These are phyloP conservation scores for Tenebrio molitor DNA, from an alignment of 1,140 invertebrate species.

Conservation along the genomic window DNA sequence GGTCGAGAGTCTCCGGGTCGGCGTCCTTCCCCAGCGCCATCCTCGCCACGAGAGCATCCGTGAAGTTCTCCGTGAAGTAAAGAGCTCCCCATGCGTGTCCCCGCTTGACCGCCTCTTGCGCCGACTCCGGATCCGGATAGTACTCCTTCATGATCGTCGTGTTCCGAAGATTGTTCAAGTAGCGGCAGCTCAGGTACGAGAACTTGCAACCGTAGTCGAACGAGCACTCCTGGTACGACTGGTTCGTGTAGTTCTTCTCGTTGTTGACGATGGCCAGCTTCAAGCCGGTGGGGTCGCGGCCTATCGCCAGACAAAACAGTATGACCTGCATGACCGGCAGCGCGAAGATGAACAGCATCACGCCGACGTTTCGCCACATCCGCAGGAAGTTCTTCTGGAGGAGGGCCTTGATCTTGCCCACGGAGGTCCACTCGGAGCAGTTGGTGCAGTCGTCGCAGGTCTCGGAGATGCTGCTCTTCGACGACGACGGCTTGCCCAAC, in stretches of 20 bases:
- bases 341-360: constrained; percentile 92
- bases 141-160: constrained; percentile 78
- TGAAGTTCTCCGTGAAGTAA: constrained; percentile 87
- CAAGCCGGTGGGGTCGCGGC: constrained; percentile 87
- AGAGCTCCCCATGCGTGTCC: constrained; percentile 88
- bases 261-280: constrained; percentile 89
- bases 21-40: constrained; percentile 78
- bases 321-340: constrained; percentile 94
- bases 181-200: constrained; percentile 81
- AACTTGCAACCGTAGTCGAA: constrained; percentile 75
- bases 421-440: constrained; percentile 66
- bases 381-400: constrained; percentile 93
- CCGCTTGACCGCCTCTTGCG: constrained; percentile 77
- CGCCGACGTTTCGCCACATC: constrained; percentile 91
- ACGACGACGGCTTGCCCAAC: constrained; percentile 53
- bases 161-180: constrained; percentile 77
- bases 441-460: constrained; percentile 62
- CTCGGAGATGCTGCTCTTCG: constrained; percentile 55
- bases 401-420: constrained; percentile 73
- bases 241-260: constrained; percentile 76
- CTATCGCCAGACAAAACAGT: constrained; percentile 95
- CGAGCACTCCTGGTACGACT: constrained; percentile 68
- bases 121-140: constrained; percentile 77
- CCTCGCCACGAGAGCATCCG: constrained; percentile 78
- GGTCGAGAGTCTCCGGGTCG: constrained; percentile 77